A percentile compares a stretch with the other conserved stretches of the same genome.
These are phyloP conservation scores for Tragelaphus eurycerus DNA, from an alignment of 2,797 vertebrate species.

Conservation along the genomic window DNA sequence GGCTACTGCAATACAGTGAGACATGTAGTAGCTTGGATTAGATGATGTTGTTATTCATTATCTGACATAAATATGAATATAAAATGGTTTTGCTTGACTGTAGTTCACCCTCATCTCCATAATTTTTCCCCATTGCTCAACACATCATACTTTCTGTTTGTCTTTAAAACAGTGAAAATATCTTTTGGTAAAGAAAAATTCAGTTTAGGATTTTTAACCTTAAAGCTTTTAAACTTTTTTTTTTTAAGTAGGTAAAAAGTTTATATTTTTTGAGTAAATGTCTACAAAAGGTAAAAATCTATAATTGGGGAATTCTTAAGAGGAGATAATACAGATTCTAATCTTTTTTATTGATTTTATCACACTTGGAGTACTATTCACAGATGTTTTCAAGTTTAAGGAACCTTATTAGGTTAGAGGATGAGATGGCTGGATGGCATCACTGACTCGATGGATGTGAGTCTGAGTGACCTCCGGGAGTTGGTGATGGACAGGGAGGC, in stretches of 20 bases:
- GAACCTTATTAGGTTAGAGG: background rate
- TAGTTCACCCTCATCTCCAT: background rate
- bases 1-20: background rate
- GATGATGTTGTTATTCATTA: background rate
- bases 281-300: background rate
- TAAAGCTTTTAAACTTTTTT: background rate
- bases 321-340: background rate
- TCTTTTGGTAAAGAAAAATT: slow-evolving; percentile 45
- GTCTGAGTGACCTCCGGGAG: too few species aligned
- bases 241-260: background rate
- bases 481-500: too few species aligned
- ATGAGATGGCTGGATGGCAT: too few species aligned
- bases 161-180: slow-evolving; percentile 17
- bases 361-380: background rate
- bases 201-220: background rate
- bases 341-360: background rate
- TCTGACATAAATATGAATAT: background rate
- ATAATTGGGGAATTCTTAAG: slow-evolving; percentile 18
- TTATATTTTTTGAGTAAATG: slow-evolving; percentile 5
- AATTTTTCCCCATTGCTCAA: background rate
- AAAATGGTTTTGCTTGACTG: slow-evolving; percentile 2
- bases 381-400: slow-evolving; percentile 26
- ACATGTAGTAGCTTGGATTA: background rate
- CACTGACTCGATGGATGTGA: too few species aligned
- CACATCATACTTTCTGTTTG: slow-evolving; percentile 1